Conservation (phyloP, 2,797 vertebrate genomes). For the Coccyzus lansbergi region DNA sequence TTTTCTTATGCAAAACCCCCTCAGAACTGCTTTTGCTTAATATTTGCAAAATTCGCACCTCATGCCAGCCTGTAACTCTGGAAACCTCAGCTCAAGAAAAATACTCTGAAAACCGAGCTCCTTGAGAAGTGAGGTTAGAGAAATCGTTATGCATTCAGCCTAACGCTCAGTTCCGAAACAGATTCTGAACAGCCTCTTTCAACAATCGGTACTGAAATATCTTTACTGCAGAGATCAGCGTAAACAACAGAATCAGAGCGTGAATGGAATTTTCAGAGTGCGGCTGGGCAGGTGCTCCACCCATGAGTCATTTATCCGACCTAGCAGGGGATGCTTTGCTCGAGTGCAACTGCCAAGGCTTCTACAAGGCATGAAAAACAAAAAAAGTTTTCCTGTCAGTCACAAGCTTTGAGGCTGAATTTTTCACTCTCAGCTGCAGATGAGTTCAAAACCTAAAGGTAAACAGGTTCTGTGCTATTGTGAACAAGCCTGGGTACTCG, state of each 20-base stretch:
- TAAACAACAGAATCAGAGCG: constrained; percentile 61
- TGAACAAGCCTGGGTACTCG: not conserved
- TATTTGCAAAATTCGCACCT: not conserved
- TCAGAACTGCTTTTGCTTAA: not conserved
- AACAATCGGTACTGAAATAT: constrained; percentile 1
- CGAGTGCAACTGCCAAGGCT: constrained; percentile 23
- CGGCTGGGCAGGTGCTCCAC: constrained; percentile 70
- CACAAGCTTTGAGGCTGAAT: constrained; percentile 1
- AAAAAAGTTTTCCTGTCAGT: constrained; percentile 6
- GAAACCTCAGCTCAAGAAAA: not conserved
- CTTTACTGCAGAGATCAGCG: constrained; percentile 4
- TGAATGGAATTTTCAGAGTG: constrained; percentile 70
- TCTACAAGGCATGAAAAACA: constrained; percentile 6
- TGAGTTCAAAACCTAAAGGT: not conserved
- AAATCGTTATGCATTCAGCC: not conserved
- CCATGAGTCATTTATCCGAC: constrained; percentile 45
- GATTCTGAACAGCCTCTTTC: not conserved
- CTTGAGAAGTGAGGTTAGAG: not conserved
- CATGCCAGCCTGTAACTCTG: not conserved
- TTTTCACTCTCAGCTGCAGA: constrained; percentile 2
- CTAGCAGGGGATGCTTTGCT: not conserved
- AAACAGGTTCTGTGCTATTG: not conserved
- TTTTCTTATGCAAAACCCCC: not conserved
- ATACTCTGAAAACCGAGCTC: not conserved
- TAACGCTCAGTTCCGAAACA: not conserved